Conservation (phyloP, 1,140 invertebrate genomes). For the Forficula auricularia region DNA sequence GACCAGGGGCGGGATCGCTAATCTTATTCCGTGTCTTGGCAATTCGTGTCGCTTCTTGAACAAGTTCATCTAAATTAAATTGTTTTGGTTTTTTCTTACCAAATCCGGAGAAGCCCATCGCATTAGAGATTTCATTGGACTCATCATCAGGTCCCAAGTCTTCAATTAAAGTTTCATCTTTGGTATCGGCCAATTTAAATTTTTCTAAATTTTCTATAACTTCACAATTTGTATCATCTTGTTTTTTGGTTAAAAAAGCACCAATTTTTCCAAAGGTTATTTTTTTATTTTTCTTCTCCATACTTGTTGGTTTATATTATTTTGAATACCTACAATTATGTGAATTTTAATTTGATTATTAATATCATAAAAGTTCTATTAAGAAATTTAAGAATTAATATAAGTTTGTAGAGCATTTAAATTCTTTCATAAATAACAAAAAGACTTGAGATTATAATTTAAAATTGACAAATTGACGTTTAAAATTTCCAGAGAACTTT, state of each 20-base stretch:
- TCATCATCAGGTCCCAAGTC: conserved; percentile 50
- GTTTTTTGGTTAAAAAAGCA: conserved; percentile 23
- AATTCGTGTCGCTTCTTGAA: conserved; percentile 27
- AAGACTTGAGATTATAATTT: no score
- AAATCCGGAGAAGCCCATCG: conserved; percentile 60
- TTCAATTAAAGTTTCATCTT: conserved; percentile 34
- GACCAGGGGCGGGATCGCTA: no score
- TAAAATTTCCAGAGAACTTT: no score
- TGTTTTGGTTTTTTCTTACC: conserved; percentile 54
- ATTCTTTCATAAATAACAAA: no score
- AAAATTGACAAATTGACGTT: no score
- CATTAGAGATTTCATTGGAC: conserved; percentile 39
- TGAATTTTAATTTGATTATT: no score
- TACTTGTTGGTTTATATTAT: no score
- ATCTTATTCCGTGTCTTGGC: conserved; percentile 17
- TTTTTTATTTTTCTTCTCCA: conserved; percentile 17
- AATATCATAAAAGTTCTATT: no score
- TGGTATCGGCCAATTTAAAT: conserved; percentile 11
- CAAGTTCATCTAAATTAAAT: conserved; percentile 43
- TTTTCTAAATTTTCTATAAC: conserved; percentile 26
- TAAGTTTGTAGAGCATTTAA: no score
- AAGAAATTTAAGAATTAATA: no score
- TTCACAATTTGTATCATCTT: conserved; percentile 10
- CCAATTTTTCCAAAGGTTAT: conserved; percentile 42
- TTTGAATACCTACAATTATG: no score